Evolutionary conservation across 2,888 invertebrate species (phyloP), one percentile per base, ranked within the genome.

Genomic region (Tupiocoris notatus): DNA sequence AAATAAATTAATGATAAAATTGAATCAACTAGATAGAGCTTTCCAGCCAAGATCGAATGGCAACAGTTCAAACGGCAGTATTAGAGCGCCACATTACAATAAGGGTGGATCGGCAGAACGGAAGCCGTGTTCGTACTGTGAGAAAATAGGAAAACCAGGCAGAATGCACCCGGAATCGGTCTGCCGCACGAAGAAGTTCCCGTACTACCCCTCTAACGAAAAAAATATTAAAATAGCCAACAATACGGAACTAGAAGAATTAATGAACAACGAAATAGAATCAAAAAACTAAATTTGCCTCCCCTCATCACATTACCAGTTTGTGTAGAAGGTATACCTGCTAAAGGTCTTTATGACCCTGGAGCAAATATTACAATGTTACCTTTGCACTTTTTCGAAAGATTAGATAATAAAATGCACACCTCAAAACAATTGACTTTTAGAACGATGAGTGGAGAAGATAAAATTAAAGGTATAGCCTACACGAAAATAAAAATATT

Each of bases 261-360:
- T 17, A 17, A 54, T 66, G 56, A 66, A 66, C 18, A 54, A 66
- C 20, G 56, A 25, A 39, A 39, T 66, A 17, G 66, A 66, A 17
- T 54, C 25, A 66, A 66, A 66, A 66, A 66, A 66, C 66, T 66
- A 39, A 66, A 66, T 66, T 66, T 66, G 54, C 66, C 66, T 39
- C 56, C 66, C 17, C 66, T 66, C 56, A 66, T 66, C 54, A 20
- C 17, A 39, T 54, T 66, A 20, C 24, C 9, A 24, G 66, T 66
- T 18, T 7, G 9, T 17, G 54, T 66, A 66, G 66, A 24, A 66
- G 20, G 54, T 66, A 25, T 16, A 39, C 25, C 54, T n/a, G 66
- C 54, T 7, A 39, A 7, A 9, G 66, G 39, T 7, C 56, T 66
- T 3, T 66, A 66, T 18, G 66, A 66, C 20, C 66, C 66, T 17